Percentiles rank a stretch among this genome's conserved stretches.
Evolutionary conservation across 2,113 vertebrate species (phyloP).

Genomic region (Zapus hudsonius): DNA sequence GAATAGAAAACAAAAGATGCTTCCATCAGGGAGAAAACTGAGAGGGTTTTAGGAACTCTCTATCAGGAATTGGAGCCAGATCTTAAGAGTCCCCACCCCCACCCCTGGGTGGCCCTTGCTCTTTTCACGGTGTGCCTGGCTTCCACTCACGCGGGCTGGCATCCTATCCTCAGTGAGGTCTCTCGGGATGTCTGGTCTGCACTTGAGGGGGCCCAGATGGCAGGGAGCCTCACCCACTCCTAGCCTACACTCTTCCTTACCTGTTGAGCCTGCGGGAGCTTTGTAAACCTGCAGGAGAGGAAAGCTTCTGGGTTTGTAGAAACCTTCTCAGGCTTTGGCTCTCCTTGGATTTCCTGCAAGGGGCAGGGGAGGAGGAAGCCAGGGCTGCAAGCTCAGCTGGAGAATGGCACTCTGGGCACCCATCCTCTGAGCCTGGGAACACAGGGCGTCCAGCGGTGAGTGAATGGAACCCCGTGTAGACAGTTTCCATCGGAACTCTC

Average conservation of each 20-base stretch:
- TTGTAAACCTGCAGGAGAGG: background rate
- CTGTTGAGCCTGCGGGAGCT: background rate
- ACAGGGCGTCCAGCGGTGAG: background rate
- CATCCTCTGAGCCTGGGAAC: background rate
- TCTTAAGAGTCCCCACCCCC: background rate
- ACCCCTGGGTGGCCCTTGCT: background rate
- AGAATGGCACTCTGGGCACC: background rate
- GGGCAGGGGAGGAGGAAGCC: background rate
- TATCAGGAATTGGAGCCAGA: background rate
- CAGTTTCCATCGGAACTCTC: background rate
- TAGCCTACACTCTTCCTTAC: background rate
- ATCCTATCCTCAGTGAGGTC: background rate
- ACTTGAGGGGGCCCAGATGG: fast-evolving
- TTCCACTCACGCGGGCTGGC: background rate
- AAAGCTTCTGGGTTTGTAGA: background rate
- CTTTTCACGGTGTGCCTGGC: background rate
- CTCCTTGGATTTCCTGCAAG: background rate
- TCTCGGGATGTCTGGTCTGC: background rate
- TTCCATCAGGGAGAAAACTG: background rate
- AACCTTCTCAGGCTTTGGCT: background rate
- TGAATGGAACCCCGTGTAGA: fast-evolving
- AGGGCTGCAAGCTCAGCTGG: background rate
- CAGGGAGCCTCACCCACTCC: background rate
- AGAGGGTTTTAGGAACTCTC: background rate
- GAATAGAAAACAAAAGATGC: background rate